Evolutionary conservation across 2,888 invertebrate genomes (phyloP), one percentile per base, ranked within the genome.

Genomic region (Macrosoma leucophasiata): DNA sequence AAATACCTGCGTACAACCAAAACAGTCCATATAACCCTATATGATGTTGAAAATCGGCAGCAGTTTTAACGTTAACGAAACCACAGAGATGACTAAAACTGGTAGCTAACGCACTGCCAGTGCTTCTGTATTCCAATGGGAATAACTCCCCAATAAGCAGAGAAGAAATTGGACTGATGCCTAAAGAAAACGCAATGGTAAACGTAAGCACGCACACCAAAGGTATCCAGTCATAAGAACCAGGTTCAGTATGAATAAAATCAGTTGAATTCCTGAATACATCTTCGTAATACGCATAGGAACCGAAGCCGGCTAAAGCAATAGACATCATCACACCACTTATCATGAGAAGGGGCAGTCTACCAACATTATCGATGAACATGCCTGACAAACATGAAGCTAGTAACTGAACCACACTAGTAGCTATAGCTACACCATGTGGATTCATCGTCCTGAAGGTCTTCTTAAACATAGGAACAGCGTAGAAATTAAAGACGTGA

Each of bases 41-140:
- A 36, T 87, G 74, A 62, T 90, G 81, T 48, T 91, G 89, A 60
- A 94, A 91, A 69, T 93, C 92, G 38, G 92, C 89, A 58, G 92
- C 93, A 6, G 93, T 92, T 71, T 94, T 94, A 4, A 94, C 92
- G 33, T 93, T 92, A 11, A 93, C 87, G 67, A 94, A 94, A 38
- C 93, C 93, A 70, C 93, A 94, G n/a, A 92, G 86, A 74, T 94
- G 93, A 62, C 93, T 94, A 64, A 93, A 92, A 41, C 93, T 90
- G 1, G 94, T 92, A 8, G 94, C 92, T 48, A 95, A 78, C 1
- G 84, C 81, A 27, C 82, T 84, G 3, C 93, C 93, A 11, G 90
- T 85, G 42, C 91, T 91, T 63, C 90, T 84, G 62, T 86, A 91
- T 62, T 91, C 89, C 31, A 90, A 64, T 37, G 93, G 90, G 66